Evolutionary conservation across 2,113 vertebrate genomes (phyloP), one percentile per base, ranked within the genome.

Genomic region (Burhinus bistriatus): DNA sequence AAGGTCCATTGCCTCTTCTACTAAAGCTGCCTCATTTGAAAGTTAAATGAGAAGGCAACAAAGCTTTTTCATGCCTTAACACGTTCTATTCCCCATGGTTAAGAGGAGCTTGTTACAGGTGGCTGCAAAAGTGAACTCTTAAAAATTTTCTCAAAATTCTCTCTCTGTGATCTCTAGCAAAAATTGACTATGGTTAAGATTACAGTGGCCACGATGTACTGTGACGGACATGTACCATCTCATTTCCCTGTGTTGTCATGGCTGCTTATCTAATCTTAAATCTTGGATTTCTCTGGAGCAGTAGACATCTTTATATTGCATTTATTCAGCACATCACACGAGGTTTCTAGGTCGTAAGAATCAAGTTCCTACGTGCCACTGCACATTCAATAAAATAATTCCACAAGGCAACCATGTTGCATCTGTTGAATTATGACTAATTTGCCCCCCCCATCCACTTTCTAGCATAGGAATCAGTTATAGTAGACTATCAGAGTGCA

Each of bases 21-120:
- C 34, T 72, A 93, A 82, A 79, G 47, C 44, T 65, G 57, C 45
- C 52, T 87, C 78, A 94, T 85, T 89, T 93, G 65, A 57, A 90
- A 96, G 70, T 79, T 54, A 95, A 96, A 85, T 91, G 73, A 94
- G 77, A 87, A 76, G 30, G 30, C 30, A 84, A 86, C 20, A 64
- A 89, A 91, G 52, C 26, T 7, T 82, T 64, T 92, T 84, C 52
- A 73, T 55, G 52, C 86, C 54, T 85, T 59, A 79, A 92, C 19
- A 72, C 17, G 20, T 79, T 58, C 64, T 81, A 23, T 32, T 91
- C 61, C 57, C 57, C n/a, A 40, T 0, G 0, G 61, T 57, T 79
- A 87, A 95, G 47, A 83, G 30, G 6, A 71, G 27, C 26, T 91
- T 78, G 68, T 76, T 90, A 58, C 0, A 77, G 36, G 15, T 40